Evolutionary conservation across 2,888 invertebrate species (phyloP).

Genomic region (Drosophila diplacantha): DNA sequence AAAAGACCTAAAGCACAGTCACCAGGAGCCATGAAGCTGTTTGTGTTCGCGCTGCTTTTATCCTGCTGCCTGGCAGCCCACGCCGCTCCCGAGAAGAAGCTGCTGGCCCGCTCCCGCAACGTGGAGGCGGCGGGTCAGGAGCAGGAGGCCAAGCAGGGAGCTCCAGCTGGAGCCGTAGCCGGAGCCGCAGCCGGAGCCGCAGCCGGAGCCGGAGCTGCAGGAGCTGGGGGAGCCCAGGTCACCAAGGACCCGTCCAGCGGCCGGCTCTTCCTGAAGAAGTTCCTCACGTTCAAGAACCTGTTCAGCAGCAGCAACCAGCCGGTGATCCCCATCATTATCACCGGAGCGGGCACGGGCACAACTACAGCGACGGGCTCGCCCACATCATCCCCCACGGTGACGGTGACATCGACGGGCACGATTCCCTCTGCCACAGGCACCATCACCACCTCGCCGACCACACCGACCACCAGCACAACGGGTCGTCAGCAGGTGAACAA

Average conservation of each 20-base stretch:
- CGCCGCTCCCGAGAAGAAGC: conserved; percentile 23
- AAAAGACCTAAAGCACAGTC: no score
- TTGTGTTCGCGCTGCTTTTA: conserved; percentile 43
- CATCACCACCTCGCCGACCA: conserved; percentile 41
- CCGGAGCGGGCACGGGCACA: conserved; percentile 47
- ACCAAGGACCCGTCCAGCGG: conserved; percentile 69
- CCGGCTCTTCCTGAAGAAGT: conserved; percentile 72
- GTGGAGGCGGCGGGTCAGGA: conserved; percentile 30
- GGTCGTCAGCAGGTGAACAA: no score
- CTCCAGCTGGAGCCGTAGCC: no score
- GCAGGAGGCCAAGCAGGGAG: conserved; percentile 35
- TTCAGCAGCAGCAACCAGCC: conserved; percentile 65
- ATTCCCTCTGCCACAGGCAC: conserved; percentile 61
- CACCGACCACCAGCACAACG: not conserved
- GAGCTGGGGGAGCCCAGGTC: conserved; percentile 21
- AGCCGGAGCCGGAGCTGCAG: conserved; percentile 6
- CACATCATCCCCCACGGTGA: conserved; percentile 13
- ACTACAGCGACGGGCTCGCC: not conserved
- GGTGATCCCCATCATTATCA: conserved; percentile 74
- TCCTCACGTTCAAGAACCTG: conserved; percentile 70
- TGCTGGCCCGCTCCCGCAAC: conserved; percentile 1
- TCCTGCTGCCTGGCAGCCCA: conserved; percentile 40
- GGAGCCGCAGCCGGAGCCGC: conserved; percentile 5
- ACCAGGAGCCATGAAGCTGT: conserved; percentile 29
- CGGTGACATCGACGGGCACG: conserved; percentile 53